phyloP scores from a whole-genome alignment of 2,888 invertebrate species.

The Deroplatys truncata region DNA sequence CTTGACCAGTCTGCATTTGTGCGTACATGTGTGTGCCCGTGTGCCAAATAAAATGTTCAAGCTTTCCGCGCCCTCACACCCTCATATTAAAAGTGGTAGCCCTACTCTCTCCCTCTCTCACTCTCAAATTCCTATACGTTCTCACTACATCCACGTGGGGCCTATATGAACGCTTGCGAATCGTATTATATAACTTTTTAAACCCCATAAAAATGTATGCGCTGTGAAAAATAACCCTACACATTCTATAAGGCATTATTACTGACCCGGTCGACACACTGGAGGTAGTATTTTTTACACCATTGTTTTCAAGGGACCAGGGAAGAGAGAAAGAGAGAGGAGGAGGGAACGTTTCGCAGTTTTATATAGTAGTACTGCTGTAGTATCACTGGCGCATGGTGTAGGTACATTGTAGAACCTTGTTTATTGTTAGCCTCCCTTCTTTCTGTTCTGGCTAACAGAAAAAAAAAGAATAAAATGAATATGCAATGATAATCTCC shows the following conservation, averaged over 20 bases:
- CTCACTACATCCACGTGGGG: conserved; percentile 5
- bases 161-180: conserved; percentile 5
- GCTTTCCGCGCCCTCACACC: conserved; percentile 5
- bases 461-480: neutral
- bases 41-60: conserved; percentile 13
- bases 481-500: neutral
- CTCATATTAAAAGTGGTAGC: conserved; percentile 16
- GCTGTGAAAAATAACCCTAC: conserved; percentile 11
- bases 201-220: conserved; percentile 11
- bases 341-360: neutral
- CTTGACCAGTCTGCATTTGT: neutral
- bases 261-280: conserved; percentile 6
- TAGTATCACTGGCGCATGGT: neutral
- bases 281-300: neutral
- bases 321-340: neutral
- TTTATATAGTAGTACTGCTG: neutral
- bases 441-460: neutral
- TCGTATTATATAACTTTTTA: conserved; percentile 14
- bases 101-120: neutral
- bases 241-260: conserved; percentile 16
- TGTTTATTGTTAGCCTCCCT: neutral
- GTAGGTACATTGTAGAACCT: neutral
- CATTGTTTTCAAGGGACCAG: neutral
- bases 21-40: neutral
- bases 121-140: conserved; percentile 11